phyloP scores from a whole-genome alignment of 2,888 invertebrate genomes.

The Keiferia lycopersicella region DNA sequence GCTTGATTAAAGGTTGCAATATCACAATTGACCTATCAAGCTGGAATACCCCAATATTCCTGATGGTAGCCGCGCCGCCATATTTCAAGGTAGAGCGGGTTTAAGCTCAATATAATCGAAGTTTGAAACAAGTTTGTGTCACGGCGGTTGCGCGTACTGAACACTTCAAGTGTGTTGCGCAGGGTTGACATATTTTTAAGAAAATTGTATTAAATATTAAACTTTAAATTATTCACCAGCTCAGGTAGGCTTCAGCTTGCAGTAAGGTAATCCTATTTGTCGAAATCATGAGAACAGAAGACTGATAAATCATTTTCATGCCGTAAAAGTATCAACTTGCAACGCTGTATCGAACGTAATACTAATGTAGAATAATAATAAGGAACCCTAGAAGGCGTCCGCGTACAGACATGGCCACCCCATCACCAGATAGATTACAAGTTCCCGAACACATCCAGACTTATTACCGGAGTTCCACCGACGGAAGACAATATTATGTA shows the following conservation, averaged over 20 bases:
- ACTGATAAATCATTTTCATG: too few relatives aligned
- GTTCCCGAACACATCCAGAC: constrained; percentile 38
- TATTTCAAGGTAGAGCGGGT: constrained; percentile 71
- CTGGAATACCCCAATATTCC: constrained; percentile 43
- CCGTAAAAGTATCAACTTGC: too few relatives aligned
- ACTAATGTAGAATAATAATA: neutral
- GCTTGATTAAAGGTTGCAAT: constrained; percentile 23
- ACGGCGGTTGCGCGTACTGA: constrained; percentile 52
- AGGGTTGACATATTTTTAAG: neutral
- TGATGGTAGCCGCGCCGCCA: constrained; percentile 49
- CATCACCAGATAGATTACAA: constrained; percentile 19
- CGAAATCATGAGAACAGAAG: too few relatives aligned
- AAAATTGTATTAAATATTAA: neutral
- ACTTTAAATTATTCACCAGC: neutral
- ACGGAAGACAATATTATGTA: constrained; percentile 55
- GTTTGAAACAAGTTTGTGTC: constrained; percentile 59
- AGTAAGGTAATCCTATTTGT: too few relatives aligned
- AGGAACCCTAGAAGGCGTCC: neutral
- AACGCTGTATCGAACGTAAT: too few relatives aligned
- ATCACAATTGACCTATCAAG: constrained; percentile 51
- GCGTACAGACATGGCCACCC: neutral
- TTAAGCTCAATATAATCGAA: constrained; percentile 59
- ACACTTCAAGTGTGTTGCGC: constrained; percentile 33
- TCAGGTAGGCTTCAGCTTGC: too few relatives aligned
- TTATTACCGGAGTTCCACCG: constrained; percentile 47